Conservation (phyloP, 2,888 invertebrate species). For the Acronicta psi region DNA sequence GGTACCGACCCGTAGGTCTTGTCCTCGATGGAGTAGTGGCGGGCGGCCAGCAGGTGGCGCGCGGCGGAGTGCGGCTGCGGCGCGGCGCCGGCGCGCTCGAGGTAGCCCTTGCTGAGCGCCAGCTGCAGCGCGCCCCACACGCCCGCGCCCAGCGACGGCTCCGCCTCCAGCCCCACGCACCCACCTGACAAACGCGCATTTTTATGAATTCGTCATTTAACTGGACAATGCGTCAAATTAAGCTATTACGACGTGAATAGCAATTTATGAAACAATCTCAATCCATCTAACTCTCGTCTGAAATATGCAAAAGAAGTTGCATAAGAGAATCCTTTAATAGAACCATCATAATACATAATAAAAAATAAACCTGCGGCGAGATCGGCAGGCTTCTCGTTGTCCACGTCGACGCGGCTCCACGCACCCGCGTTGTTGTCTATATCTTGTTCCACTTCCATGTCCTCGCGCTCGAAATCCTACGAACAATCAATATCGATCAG, state of each 20-base stretch:
- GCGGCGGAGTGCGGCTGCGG: slow-evolving; percentile 85
- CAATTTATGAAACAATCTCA: no score
- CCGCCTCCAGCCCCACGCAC: slow-evolving; percentile 92
- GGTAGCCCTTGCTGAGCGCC: slow-evolving; percentile 97
- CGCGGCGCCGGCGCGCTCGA: slow-evolving; percentile 94
- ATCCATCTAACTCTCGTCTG: no score
- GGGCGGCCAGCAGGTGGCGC: slow-evolving; percentile 61
- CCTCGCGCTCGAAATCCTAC: slow-evolving; percentile 74
- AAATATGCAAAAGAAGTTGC: no score
- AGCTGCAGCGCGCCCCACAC: slow-evolving; percentile 96
- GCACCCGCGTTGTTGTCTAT: slow-evolving; percentile 88
- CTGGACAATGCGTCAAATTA: no score
- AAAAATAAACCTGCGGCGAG: slow-evolving; percentile 81
- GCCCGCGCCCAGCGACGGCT: slow-evolving; percentile 97
- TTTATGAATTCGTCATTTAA: no score
- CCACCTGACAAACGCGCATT: not conserved
- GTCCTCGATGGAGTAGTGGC: slow-evolving; percentile 70
- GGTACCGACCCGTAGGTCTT: slow-evolving; percentile 53
- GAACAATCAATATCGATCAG: not conserved
- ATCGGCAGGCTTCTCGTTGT: slow-evolving; percentile 82
- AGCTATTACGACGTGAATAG: no score
- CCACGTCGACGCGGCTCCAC: slow-evolving; percentile 95
- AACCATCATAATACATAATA: no score
- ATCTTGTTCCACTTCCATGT: slow-evolving; percentile 81
- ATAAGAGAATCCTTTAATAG: no score